These are phyloP conservation scores for Drosophila paramelanica DNA, from an alignment of 2,888 invertebrate species.

Conservation along the genomic window DNA sequence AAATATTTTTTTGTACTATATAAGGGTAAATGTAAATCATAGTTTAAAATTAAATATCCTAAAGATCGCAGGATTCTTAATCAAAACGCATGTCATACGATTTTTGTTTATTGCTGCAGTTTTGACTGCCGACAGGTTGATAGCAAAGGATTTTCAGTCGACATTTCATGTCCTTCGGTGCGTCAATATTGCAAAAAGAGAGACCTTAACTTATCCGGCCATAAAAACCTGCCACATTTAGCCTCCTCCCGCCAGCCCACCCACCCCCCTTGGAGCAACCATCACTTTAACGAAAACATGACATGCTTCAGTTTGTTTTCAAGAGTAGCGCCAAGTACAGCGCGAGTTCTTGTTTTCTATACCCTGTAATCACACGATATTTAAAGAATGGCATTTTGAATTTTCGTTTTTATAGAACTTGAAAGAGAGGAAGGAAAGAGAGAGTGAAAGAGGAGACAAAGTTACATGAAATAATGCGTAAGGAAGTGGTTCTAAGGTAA, in stretches of 20 bases:
- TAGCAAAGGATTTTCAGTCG: conserved; percentile 10
- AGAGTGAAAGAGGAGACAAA: too few relatives aligned
- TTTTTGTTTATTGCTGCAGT: conserved; percentile 4
- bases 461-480: too few relatives aligned
- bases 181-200: conserved; percentile 19
- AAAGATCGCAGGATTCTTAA: not conserved
- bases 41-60: conserved; percentile 3
- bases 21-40: too few relatives aligned
- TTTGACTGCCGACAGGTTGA: conserved; percentile 1
- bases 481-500: too few relatives aligned
- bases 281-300: conserved; percentile 4
- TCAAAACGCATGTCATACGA: not conserved
- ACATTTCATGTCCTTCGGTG: conserved; percentile 46
- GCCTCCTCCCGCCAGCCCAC: not conserved
- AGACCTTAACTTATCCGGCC: conserved; percentile 44
- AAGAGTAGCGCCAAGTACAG: conserved; percentile 1
- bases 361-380: conserved; percentile 10
- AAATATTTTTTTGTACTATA: too few relatives aligned
- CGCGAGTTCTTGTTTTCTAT: conserved; percentile 12
- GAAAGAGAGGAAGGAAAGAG: too few relatives aligned
- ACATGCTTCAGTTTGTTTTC: conserved; percentile 19
- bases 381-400: not conserved
- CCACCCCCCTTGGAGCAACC: not conserved
- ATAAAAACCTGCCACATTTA: conserved; percentile 7
- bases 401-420: too few relatives aligned